These are phyloP conservation scores for Tragelaphus eurycerus DNA, from an alignment of 2,797 vertebrate species.

Conservation along the genomic window DNA sequence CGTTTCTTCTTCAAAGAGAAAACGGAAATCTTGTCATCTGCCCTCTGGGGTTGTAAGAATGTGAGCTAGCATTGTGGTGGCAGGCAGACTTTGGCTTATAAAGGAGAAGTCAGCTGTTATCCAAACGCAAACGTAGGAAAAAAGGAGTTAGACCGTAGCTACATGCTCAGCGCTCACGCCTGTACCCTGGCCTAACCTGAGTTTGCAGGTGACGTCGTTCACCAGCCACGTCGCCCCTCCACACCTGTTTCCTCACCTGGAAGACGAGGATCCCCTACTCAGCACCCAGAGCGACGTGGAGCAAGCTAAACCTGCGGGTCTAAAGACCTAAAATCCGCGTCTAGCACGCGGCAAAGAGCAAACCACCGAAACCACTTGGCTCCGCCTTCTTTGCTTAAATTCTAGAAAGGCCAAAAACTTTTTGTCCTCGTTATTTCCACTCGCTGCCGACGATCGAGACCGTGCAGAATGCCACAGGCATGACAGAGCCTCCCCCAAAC, in stretches of 20 bases:
- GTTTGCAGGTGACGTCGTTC: rapidly evolving
- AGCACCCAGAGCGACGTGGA: neutral
- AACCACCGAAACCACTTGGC: neutral
- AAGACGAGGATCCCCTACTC: neutral
- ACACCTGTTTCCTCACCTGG: neutral
- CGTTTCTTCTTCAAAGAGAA: neutral
- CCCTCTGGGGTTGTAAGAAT: neutral
- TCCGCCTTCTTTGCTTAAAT: neutral
- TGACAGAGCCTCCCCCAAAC: rapidly evolving
- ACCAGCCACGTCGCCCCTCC: neutral
- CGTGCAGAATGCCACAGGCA: rapidly evolving
- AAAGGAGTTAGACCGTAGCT: neutral
- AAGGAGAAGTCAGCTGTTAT: neutral
- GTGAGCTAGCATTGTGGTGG: neutral
- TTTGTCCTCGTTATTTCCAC: neutral
- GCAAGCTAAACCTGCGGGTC: neutral
- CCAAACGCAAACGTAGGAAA: neutral
- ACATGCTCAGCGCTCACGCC: neutral
- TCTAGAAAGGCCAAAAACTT: slow-evolving; percentile 33
- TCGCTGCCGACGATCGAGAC: neutral
- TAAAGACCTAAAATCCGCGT: neutral
- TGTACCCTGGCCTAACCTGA: neutral
- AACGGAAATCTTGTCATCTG: neutral
- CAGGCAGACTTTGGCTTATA: neutral
- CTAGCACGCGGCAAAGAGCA: neutral